Evolutionary conservation across 2,113 vertebrate species (phyloP), one percentile per base, ranked within the genome.

Genomic region (Pyxicephalus adspersus): DNA sequence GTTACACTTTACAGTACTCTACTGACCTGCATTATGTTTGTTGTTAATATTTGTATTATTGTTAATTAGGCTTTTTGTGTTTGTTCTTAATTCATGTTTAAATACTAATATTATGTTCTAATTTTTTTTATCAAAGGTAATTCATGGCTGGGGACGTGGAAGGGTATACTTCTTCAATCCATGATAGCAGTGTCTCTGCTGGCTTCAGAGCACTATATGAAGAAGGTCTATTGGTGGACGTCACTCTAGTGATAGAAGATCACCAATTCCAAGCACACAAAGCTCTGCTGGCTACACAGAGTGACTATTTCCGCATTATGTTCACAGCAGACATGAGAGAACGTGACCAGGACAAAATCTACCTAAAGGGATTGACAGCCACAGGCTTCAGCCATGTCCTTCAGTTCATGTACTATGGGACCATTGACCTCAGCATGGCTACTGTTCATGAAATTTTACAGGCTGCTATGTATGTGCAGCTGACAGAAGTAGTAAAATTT

Each of bases 201-300:
- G 98, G 98, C 84, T 99, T 99, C 94, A 94, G 97, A 90, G 95
- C 98, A 87, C 94, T 99, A 86, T 98, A 99, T 84, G 97, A 99
- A 90, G 98, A 99, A 91, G 95, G 96, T 83, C 93, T 99, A 86
- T 93, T 99, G 91, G 94, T 99, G 85, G 98, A 99, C 83, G 98
- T 99, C 89, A 99, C 97, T 34, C 94, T 99, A 88, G 89, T 98
- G 88, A 98, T 99, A 86, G 98, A 99, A 90, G 98, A 99, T 88
- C 98, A 98, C 89, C 97, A 98, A 85, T 99, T 99, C 94, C 98
- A 99, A 93, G 98, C 96, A 77, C 98, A 99, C 93, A 99, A 99
- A 94, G 98, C 98, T 23, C 93, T 99, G 60, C 91, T 99, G 93
- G 98, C 98, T 86, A 99, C 98, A 9, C 98, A 99, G 92, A 99